These are phyloP conservation scores for Eupithecia subfuscata DNA, from an alignment of 2,888 invertebrate genomes.

Conservation along the genomic window DNA sequence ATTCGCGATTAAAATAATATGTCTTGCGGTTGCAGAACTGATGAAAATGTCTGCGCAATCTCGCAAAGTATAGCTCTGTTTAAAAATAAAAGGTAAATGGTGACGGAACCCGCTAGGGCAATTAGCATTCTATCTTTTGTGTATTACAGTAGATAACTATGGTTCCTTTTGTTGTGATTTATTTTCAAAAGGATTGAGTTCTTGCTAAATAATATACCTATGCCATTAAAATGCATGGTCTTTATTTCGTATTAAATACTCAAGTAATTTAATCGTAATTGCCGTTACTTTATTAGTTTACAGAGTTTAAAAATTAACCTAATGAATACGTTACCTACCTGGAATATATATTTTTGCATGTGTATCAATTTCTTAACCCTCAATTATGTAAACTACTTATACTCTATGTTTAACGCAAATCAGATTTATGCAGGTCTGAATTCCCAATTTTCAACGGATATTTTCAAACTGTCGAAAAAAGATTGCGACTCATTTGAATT, in stretches of 20 bases:
- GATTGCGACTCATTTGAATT: too few species aligned
- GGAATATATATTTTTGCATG: too few species aligned
- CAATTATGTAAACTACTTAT: too few species aligned
- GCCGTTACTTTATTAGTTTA: background rate
- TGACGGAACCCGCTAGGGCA: slow-evolving; percentile 62
- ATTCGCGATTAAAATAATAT: slow-evolving; percentile 77
- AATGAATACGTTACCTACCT: too few species aligned
- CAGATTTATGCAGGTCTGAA: too few species aligned
- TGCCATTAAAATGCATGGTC: background rate
- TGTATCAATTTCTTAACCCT: too few species aligned
- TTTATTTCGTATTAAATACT: background rate
- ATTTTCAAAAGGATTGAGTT: background rate
- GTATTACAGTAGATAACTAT: background rate
- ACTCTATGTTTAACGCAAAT: too few species aligned
- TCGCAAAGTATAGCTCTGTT: slow-evolving; percentile 76
- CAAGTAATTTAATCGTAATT: background rate
- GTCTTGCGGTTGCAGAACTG: slow-evolving; percentile 71
- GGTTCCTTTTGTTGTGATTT: background rate
- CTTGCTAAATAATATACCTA: background rate
- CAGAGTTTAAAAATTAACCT: too few species aligned
- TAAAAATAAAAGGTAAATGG: slow-evolving; percentile 76
- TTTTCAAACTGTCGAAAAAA: too few species aligned
- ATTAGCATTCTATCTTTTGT: slow-evolving; percentile 72
- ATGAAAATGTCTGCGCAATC: slow-evolving; percentile 79
- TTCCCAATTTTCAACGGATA: too few species aligned